Percentiles rank a stretch among this genome's conserved stretches.
Conservation (phyloP, 1,140 invertebrate species). For the Lanistes nyassanus region DNA sequence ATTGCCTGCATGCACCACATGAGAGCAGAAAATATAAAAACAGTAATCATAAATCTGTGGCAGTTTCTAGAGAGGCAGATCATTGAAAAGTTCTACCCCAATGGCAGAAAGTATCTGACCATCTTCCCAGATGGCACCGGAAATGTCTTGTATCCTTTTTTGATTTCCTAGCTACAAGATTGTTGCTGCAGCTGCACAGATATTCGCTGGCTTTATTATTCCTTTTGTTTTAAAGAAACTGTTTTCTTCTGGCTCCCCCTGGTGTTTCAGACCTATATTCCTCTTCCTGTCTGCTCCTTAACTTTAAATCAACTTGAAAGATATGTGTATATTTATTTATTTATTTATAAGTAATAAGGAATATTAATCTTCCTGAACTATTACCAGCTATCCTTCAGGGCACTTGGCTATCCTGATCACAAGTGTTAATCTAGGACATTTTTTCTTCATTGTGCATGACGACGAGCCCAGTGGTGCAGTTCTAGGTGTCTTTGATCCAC, state of each 20-base stretch:
- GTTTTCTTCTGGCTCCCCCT: too few species aligned
- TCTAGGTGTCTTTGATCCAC: conserved; percentile 61
- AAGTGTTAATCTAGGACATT: conserved; percentile 52
- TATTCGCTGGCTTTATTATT: too few species aligned
- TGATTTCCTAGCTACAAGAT: background rate
- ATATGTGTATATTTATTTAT: too few species aligned
- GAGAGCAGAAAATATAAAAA: background rate
- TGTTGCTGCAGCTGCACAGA: too few species aligned
- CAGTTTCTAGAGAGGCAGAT: conserved; percentile 48
- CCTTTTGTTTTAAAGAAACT: background rate
- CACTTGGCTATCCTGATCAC: conserved; percentile 57
- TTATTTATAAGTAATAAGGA: background rate
- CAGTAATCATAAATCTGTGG: conserved; percentile 26
- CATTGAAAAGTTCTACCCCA: conserved; percentile 61
- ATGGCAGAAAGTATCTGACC: conserved; percentile 61
- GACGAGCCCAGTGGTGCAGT: conserved; percentile 33
- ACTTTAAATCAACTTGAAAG: background rate
- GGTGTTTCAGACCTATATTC: background rate
- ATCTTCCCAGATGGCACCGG: conserved; percentile 66
- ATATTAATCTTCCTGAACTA: conserved; percentile 32
- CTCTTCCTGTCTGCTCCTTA: background rate
- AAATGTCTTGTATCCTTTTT: conserved; percentile 65
- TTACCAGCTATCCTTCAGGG: conserved; percentile 60
- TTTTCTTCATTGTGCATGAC: conserved; percentile 58
- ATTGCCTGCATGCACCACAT: too few species aligned